Base-by-base conservation (phyloP, 2,888 invertebrate species). In the Silvanus unidentatus region DNA sequence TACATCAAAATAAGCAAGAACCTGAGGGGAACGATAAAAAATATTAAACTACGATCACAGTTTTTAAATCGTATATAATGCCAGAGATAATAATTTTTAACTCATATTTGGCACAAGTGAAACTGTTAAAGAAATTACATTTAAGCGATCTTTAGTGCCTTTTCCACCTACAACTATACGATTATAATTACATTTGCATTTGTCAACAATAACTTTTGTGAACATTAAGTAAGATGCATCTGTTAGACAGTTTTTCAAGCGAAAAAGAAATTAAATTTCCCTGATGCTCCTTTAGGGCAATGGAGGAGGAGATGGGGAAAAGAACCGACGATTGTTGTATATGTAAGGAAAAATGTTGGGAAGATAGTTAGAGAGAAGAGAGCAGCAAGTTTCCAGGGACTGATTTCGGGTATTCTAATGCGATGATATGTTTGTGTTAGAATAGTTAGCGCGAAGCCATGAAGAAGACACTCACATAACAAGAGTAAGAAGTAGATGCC, bases 391-490 rank as follows among this genome's bases (percentile, higher is more conserved):
- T 32, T 32, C 32, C 32, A 16, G 37, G 37, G 15, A 9, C 9
- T 16, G 16, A 15, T 37, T 37, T 37, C 9, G 10, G 37, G 12
- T 37, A 12, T 11, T 9, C 3, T 37, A 37, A 37, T 37, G 37
- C 37, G 12, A 37, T 37, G 12, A 11, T 43, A 48, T 47, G 34
- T n/a, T n/a, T n/a, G n/a, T 42, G 47, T 42, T 50, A 59, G 55
- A 57, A 55, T 58, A 63, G 60, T 63, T 60, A 57, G 55, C 54
- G 55, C 56, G 52, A 54, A 43, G 50, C 48, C 46, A 48, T 49
- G 54, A 43, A 52, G 50, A 15, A 29, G 40, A 13, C 44, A 42
- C 42, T 44, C 45, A 45, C 42, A 49, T 37, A 51, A 48, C 44
- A 52, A 49, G 53, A 57, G 46, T 56, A 57, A 56, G 59, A 59